Evolutionary conservation across 2,797 vertebrate species (phyloP).

Genomic region (Synanceia verrucosa): DNA sequence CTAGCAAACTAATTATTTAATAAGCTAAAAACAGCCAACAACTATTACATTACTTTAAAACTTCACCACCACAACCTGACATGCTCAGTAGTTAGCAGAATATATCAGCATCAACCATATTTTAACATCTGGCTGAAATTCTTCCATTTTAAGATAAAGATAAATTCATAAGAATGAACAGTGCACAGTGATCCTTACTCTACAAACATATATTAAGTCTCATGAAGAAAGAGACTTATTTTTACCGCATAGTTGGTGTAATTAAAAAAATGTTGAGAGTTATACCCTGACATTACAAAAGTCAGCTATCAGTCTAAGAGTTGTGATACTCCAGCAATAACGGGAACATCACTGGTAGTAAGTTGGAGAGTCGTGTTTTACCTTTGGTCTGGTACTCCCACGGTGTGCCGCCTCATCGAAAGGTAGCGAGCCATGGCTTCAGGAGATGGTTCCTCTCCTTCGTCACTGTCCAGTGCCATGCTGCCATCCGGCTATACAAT

Average conservation of each 20-base stretch:
- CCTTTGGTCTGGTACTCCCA: slow-evolving; percentile 98
- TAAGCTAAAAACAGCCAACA: neutral
- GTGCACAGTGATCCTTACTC: too few species aligned
- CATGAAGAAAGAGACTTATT: too few species aligned
- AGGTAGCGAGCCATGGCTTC: slow-evolving; percentile 98
- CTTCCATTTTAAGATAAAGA: too few species aligned
- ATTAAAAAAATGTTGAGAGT: too few species aligned
- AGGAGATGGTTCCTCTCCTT: slow-evolving; percentile 96
- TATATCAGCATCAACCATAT: too few species aligned
- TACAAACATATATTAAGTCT: too few species aligned
- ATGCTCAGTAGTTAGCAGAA: too few species aligned
- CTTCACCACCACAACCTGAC: too few species aligned
- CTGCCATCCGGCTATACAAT: slow-evolving; percentile 88
- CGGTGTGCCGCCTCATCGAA: slow-evolving; percentile 98
- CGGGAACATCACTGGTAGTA: neutral
- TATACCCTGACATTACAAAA: neutral
- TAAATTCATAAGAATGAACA: too few species aligned
- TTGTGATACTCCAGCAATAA: neutral
- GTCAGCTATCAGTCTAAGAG: neutral
- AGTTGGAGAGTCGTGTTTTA: slow-evolving; percentile 49
- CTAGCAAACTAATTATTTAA: neutral
- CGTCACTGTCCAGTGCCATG: slow-evolving; percentile 96
- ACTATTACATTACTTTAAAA: neutral
- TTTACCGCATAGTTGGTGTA: too few species aligned
- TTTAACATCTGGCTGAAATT: too few species aligned